Base-by-base conservation (phyloP, 2,797 vertebrate genomes). In the Sylvilagus floridanus region DNA sequence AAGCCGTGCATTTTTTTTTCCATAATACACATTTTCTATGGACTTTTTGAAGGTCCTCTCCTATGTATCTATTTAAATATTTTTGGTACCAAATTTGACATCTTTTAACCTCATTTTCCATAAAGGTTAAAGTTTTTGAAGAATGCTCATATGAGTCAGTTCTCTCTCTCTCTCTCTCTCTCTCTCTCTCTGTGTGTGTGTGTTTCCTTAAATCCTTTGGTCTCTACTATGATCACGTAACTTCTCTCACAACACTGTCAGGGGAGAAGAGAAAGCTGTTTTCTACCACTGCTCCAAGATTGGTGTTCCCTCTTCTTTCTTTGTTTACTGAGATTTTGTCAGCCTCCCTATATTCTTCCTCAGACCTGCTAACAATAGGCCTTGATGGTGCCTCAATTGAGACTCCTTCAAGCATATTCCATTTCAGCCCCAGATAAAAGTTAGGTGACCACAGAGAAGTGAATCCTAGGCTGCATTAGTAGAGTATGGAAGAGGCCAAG, bases 181-280 rank as follows among this genome's bases (percentile, higher is more conserved):
- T 42, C 35, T 81, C 52, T 85, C 66, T 42, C 17, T 79, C 13
- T 83, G 26, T 85, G 71, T 89, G 60, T 84, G n/a, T 76, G 42
- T 30, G 76, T 82, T 82, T 73, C 57, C 60, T 93, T 24, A 92
- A 52, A 90, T 4, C 1, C 63, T 96, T 91, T 90, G 28, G 24
- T 94, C 13, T 91, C 79, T 88, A 19, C 37, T 35, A 0, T 87
- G 28, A 30, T 42, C 57, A 16, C 4, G 88, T 66, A 12, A 68
- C 28, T 54, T 89, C 37, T 30, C 93, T 93, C 7, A 72, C 9
- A 52, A 63, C 10, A 81, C 52, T 16, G 24, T 88, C 28, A 21
- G 26, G 30, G 57, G 7, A 82, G 71, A 72, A 86, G 54, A 95
- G 66, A 91, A 84, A 63, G 52, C 28, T 75, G 14, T 91, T 90